Evolutionary conservation across 2,113 vertebrate species (phyloP), one percentile per base, ranked within the genome.

Genomic region (Corydoras sp.): DNA sequence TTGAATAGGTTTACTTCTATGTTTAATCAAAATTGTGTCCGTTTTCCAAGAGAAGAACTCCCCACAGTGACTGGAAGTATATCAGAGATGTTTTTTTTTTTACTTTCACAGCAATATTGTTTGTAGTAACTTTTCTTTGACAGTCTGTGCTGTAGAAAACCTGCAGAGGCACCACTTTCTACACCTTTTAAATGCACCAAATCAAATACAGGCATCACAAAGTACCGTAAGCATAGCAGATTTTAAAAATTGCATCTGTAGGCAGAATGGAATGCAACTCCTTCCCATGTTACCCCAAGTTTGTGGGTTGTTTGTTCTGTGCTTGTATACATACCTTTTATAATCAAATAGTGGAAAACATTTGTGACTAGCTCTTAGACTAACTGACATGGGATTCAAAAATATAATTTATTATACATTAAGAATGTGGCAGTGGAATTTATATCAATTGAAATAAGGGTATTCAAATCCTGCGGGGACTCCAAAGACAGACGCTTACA

Each of bases 221-320:
- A 48, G 11, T 14, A 24, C 9, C 15, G 18, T 63, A n/a, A 7
- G 30, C 15, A 72, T 0, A 7, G 50, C 6, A 71, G 32, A 71
- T 18, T 5, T 48, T 62, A 62, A 54, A 8, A 68, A 15, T 24
- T 64, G 31, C 35, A 72, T 56, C 12, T 48, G 69, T 50, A 58
- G 5, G 60, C 32, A 54, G 18, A 59, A 69, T 58, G 13, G 35
- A 43, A 43, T 11, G 24, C 59, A 54, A 50, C 1, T 31, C 9
- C 49, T 5, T 49, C 13, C 56, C 9, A 32, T 10, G 31, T 71
- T 55, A 48, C 11, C 35, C 35, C 35, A 43, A 43, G 4, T 43
- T 43, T 43, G 35, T 43, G 35, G 35, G 4, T 43, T 43, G 35
- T 43, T 43, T 43, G 35, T 43, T 55, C 32, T 29, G 29, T 15